A percentile compares a stretch with the other conserved stretches of the same genome.
These are phyloP conservation scores for Sarcophaga carnaria DNA, from an alignment of 2,888 invertebrate species.

Conservation along the genomic window DNA sequence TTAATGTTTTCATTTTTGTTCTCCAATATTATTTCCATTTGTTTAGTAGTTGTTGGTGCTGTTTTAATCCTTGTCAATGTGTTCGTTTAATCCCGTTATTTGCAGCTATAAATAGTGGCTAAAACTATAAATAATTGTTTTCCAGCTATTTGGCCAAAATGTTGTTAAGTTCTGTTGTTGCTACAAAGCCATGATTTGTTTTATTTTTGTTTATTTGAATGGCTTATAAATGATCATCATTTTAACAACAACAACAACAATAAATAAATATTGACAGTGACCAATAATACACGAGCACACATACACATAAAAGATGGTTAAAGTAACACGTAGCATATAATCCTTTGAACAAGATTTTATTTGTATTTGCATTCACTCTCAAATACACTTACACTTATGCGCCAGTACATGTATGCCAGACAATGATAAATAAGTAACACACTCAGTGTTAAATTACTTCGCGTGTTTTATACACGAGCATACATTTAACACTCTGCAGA, in stretches of 20 bases:
- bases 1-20: neutral
- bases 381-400: neutral
- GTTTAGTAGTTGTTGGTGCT: neutral
- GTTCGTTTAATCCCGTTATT: neutral
- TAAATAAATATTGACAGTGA: constrained; percentile 11
- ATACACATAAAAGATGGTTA: neutral
- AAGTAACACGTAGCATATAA: neutral
- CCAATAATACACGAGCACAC: neutral
- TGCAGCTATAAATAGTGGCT: constrained; percentile 5
- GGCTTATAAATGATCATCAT: constrained; percentile 9
- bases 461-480: too few species aligned
- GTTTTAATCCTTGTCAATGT: constrained; percentile 12
- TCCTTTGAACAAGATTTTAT: neutral
- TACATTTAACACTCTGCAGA: neutral
- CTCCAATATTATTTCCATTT: neutral
- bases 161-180: neutral
- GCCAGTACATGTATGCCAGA: too few species aligned
- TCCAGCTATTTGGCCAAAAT: neutral
- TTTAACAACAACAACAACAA: neutral
- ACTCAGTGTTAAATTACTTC: too few species aligned
- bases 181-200: too few species aligned
- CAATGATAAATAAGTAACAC: too few species aligned
- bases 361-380: neutral
- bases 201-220: neutral
- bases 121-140: constrained; percentile 23